phyloP scores from a whole-genome alignment of 64 coral and sea anemone genomes.

The Acropora yongei region DNA sequence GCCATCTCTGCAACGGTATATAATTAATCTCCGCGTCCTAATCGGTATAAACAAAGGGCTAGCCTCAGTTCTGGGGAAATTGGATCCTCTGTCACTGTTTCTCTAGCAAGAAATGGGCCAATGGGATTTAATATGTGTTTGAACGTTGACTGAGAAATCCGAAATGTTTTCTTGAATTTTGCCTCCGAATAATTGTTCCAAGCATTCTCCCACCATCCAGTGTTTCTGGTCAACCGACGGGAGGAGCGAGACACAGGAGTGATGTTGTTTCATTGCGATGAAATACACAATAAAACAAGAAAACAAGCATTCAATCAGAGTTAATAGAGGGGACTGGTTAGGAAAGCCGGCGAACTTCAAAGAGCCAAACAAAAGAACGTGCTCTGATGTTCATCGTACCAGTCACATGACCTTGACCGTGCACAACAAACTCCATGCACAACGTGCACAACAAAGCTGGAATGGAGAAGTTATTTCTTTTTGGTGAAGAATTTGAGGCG shows the following conservation, averaged over 20 bases:
- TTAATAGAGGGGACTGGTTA: no score
- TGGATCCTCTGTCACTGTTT: slow-evolving; percentile 36
- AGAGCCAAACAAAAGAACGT: no score
- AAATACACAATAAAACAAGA: not conserved
- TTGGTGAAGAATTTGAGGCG: no score
- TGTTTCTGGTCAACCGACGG: slow-evolving; percentile 10
- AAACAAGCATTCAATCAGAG: no score
- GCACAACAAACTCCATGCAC: no score
- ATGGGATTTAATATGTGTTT: not conserved
- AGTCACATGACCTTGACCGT: no score
- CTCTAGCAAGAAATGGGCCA: not conserved
- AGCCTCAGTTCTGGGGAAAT: slow-evolving; percentile 41
- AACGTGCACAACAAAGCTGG: no score
- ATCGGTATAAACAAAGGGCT: slow-evolving; percentile 28
- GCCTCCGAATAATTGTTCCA: not conserved
- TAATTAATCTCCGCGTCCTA: slow-evolving; percentile 25
- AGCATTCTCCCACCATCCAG: slow-evolving; percentile 22
- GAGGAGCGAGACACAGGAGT: not conserved
- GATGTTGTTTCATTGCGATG: slow-evolving; percentile 1
- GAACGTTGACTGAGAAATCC: slow-evolving; percentile 14
- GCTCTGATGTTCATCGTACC: no score
- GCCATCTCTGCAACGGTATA: slow-evolving; percentile 41
- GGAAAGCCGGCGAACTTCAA: no score
- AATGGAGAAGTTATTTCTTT: no score
- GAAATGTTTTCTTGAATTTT: slow-evolving; percentile 24